Base-by-base conservation (phyloP, 2,888 invertebrate genomes). In the Balanococcus diminutus region DNA sequence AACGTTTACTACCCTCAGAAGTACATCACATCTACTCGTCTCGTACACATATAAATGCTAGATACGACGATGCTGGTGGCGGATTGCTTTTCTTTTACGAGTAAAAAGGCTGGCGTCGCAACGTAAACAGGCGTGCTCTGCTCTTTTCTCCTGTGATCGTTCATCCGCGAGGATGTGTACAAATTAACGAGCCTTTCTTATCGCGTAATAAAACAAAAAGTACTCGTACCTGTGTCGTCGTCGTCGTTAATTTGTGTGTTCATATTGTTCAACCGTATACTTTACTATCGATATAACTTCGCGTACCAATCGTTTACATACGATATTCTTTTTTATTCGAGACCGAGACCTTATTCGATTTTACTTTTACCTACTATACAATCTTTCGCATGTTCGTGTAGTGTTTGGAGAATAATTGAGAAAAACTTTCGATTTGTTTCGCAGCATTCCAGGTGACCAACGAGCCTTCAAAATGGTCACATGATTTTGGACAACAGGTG, bases 401-500 rank as follows among this genome's bases (percentile, higher is more conserved):
- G n/a, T n/a, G n/a, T n/a, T n/a, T n/a, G n/a, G n/a, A n/a, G n/a
- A n/a, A n/a, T n/a, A n/a, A n/a, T n/a, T n/a, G n/a, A n/a, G n/a
- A n/a, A n/a, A n/a, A n/a, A n/a, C n/a, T n/a, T n/a, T n/a, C 42
- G 16, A 14, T 42, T 82, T 42, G 25, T 42, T 81, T 82, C 46
- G 8, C 46, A 36, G 11, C 22, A 42, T 22, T 81, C 81, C 16
- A 81, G 19, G 39, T 28, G 39, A 42, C 28, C 81, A n/a, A 25
- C 8, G 39, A 3, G 81, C 6, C 14, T 72, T 14, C 42, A 84
- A 84, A 84, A 84, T 84, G 84, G 84, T 84, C 72, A 84, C 84
- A 84, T 84, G 72, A 84, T 36, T 61, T 84, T 72, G n/a, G 16
- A 39, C 84, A 72, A 72, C 72, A 84, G 84, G 84, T 84, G 84